phyloP scores from a whole-genome alignment of 2,113 vertebrate genomes.

The Halcyon malimbica region DNA sequence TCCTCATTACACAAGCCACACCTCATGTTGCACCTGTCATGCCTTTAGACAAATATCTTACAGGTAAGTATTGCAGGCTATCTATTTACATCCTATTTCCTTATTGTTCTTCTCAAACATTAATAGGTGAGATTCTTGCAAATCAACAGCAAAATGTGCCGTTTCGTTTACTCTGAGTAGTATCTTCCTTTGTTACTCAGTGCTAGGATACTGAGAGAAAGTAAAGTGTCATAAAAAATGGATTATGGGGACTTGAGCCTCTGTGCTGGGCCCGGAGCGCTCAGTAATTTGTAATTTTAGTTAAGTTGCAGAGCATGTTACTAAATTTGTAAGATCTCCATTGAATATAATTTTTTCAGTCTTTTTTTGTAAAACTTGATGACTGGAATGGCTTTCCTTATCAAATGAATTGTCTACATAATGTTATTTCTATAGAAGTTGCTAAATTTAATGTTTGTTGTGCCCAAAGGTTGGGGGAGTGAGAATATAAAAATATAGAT shows the following conservation, averaged over 20 bases:
- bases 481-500: background rate
- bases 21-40: slow-evolving; percentile 93
- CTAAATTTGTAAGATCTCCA: background rate
- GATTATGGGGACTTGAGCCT: background rate
- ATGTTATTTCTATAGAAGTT: background rate
- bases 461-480: background rate
- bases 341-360: background rate
- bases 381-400: background rate
- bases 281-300: background rate
- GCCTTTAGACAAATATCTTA: slow-evolving; percentile 88
- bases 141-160: background rate
- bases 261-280: background rate
- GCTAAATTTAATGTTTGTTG: background rate
- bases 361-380: background rate
- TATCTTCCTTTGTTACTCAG: background rate
- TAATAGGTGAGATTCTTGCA: background rate
- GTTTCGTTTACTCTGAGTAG: background rate
- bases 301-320: background rate
- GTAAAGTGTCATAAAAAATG: background rate
- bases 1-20: slow-evolving; percentile 95
- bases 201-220: background rate
- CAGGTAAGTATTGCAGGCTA: slow-evolving; percentile 68
- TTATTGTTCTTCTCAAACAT: background rate
- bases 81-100: background rate
- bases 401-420: background rate